Evolutionary conservation across 2,888 invertebrate genomes (phyloP), one percentile per base, ranked within the genome.

Genomic region (Buathra laborator): DNA sequence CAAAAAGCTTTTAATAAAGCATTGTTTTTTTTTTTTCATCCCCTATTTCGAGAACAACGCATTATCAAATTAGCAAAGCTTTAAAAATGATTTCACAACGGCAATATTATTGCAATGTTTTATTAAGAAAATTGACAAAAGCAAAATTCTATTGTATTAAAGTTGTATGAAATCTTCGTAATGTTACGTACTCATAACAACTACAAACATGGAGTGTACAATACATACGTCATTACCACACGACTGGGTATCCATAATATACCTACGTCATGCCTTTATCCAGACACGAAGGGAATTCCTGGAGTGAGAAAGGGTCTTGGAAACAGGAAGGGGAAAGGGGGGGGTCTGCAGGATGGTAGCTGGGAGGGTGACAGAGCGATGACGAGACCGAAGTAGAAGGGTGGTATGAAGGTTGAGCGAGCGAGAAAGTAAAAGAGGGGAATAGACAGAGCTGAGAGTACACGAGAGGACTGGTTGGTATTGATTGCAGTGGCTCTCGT

Each of bases 401-500:
- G 83, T 56, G 56, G 56, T 56, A 56, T 56, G 81, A 78, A 72
- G 74, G 79, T 80, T 72, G 84, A 81, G 86, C 48, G 71, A 62
- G 82, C 59, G 71, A 37, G 19, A 53, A 44, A 72, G 83, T 76
- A 79, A 82, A 74, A 74, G 83, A 44, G 67, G 70, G 81, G 82
- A 71, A 78, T 48, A 77, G 66, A 83, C 71, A 79, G 79, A 77
- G 75, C 82, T 67, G 82, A 82, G 85, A 67, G 80, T 80, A 88
- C 86, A 85, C 79, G 86, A 88, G 86, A 84, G 87, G 85, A 87
- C 88, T 87, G 87, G 86, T 86, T 86, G 86, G 89, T 90, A 90
- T 90, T 90, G 90, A 90, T 90, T 89, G 89, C 90, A 89, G 87
- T 77, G 80, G 81, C 70, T 84, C 79, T 67, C 76, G 74, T 78